phyloP scores from a whole-genome alignment of 2,797 vertebrate genomes.

The Tauraco hartlaubi region DNA sequence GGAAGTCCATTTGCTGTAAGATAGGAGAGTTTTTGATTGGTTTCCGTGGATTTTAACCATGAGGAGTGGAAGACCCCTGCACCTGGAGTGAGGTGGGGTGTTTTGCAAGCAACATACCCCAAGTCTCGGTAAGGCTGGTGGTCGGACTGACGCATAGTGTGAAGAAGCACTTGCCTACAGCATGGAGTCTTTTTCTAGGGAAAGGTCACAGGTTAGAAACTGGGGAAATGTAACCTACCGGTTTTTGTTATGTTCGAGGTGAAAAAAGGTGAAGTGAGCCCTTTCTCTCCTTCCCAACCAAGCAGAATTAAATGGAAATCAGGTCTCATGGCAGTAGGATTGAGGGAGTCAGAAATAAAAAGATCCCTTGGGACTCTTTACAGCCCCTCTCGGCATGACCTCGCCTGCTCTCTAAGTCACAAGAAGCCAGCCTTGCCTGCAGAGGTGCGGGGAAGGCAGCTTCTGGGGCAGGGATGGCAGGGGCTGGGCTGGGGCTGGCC shows the following conservation, averaged over 20 bases:
- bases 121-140: not conserved
- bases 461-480: not conserved
- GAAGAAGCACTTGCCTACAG: not conserved
- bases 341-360: not conserved
- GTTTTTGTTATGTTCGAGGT: not conserved
- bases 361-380: not conserved
- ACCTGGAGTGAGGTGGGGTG: not conserved
- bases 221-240: not conserved
- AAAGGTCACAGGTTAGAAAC: not conserved
- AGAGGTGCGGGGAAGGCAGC: not conserved
- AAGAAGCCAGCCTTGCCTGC: not conserved
- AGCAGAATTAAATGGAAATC: not conserved
- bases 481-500: not conserved
- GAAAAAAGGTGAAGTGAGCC: not conserved
- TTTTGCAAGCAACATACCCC: not conserved
- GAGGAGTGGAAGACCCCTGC: not conserved
- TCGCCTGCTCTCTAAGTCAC: not conserved
- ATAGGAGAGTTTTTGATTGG: not conserved
- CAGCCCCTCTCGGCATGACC: not conserved
- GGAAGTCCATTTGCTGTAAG: not conserved
- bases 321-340: not conserved
- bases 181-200: not conserved
- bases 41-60: not conserved
- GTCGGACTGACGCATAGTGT: not conserved
- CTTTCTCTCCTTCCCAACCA: not conserved